Percentiles rank a stretch among this genome's conserved stretches.
Evolutionary conservation across 2,113 vertebrate species (phyloP).

Genomic region (Euleptes europaea): DNA sequence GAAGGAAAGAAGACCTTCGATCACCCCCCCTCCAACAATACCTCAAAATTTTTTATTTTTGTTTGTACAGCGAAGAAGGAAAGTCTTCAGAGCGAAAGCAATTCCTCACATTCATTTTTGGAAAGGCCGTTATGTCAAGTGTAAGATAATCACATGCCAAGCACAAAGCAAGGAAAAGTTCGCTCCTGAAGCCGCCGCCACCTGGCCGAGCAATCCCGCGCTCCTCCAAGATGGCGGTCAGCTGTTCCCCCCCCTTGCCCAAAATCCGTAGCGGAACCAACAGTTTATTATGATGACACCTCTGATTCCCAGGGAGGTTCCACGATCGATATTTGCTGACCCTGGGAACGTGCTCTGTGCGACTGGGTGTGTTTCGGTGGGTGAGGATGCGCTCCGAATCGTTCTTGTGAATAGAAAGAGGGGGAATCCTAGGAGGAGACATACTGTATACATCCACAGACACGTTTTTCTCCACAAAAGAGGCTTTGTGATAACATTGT

Average conservation of each 20-base stretch:
- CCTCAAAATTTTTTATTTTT: constrained; percentile 25
- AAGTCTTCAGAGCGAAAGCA: constrained; percentile 92
- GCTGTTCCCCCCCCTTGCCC: constrained; percentile 69
- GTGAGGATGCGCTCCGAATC: constrained; percentile 88
- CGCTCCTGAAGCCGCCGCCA: constrained; percentile 81
- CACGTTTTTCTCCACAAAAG: constrained; percentile 81
- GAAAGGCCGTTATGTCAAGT: constrained; percentile 91
- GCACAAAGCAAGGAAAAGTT: constrained; percentile 86
- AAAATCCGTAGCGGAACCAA: constrained; percentile 84
- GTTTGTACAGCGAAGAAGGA: constrained; percentile 79
- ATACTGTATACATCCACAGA: constrained; percentile 84
- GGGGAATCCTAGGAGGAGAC: constrained; percentile 60
- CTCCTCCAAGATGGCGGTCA: constrained; percentile 82
- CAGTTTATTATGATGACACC: constrained; percentile 79
- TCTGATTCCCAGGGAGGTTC: constrained; percentile 76
- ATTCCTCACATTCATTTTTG: constrained; percentile 97
- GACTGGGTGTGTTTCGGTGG: constrained; percentile 62
- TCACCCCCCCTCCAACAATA: constrained; percentile 7
- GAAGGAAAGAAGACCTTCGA: constrained; percentile 55
- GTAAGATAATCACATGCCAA: constrained; percentile 95
- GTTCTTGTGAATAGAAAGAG: constrained; percentile 87
- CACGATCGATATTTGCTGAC: constrained; percentile 81
- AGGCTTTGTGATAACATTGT: constrained; percentile 86
- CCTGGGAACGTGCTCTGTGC: constrained; percentile 84
- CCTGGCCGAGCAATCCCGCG: constrained; percentile 85